Evolutionary conservation across 2,888 invertebrate genomes (phyloP).

Genomic region (Phlogophora meticulosa): DNA sequence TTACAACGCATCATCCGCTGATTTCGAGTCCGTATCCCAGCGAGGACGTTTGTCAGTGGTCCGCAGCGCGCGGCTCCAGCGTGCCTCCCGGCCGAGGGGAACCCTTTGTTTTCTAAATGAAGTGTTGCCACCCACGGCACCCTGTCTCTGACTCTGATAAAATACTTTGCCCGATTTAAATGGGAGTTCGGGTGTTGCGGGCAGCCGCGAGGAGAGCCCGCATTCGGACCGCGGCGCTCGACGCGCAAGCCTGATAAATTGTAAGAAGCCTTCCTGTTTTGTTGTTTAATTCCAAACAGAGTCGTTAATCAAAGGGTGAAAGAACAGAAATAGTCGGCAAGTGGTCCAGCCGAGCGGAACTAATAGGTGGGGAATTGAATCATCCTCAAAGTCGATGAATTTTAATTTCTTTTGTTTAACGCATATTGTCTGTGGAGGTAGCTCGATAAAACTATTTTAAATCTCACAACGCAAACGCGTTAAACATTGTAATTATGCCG

Average conservation of each 20-base stretch:
- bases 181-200: constrained; percentile 52
- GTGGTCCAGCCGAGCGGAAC: constrained; percentile 11
- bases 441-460: neutral
- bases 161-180: constrained; percentile 65
- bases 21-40: constrained; percentile 56
- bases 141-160: constrained; percentile 65
- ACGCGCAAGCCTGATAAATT: constrained; percentile 53
- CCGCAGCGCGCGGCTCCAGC: constrained; percentile 45
- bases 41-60: constrained; percentile 68
- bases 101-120: constrained; percentile 76
- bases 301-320: constrained; percentile 49
- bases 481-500: neutral
- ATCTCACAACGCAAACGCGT: neutral
- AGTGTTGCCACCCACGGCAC: constrained; percentile 66
- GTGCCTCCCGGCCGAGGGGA: constrained; percentile 45
- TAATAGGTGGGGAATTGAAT: constrained; percentile 12
- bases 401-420: constrained; percentile 16
- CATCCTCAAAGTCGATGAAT: constrained; percentile 16
- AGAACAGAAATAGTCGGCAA: constrained; percentile 17
- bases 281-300: constrained; percentile 48
- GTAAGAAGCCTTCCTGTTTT: constrained; percentile 37
- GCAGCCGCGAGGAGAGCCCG: constrained; percentile 35
- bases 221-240: constrained; percentile 43
- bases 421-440: neutral
- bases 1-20: constrained; percentile 40